Percentiles rank a stretch among this genome's conserved stretches.
phyloP scores from a whole-genome alignment of 2,797 vertebrate species.

The Coendou prehensilis region DNA sequence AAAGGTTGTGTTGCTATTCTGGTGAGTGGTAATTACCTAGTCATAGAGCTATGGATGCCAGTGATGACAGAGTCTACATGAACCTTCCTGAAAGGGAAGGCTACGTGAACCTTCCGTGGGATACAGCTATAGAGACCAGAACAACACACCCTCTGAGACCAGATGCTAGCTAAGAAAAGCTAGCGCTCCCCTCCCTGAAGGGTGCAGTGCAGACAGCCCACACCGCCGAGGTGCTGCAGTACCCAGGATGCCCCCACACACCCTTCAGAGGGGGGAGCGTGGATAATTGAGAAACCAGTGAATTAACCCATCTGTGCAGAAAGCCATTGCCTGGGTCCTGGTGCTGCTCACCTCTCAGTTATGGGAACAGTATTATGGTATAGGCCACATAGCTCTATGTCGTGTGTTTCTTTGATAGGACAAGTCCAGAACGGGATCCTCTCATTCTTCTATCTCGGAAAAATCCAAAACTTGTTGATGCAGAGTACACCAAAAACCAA shows the following conservation, averaged over 20 bases:
- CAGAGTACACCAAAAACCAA: conserved; percentile 99
- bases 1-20: conserved; percentile 31
- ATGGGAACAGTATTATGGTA: background rate
- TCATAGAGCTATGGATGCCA: background rate
- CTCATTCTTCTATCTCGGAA: conserved; percentile 97
- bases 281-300: background rate
- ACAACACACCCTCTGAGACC: conserved; percentile 31
- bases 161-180: conserved; percentile 4
- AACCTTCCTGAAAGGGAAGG: conserved; percentile 50
- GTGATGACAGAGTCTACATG: background rate
- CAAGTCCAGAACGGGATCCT: conserved; percentile 97
- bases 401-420: conserved; percentile 90
- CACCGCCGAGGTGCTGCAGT: background rate
- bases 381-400: background rate
- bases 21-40: conserved; percentile 1
- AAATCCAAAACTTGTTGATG: conserved; percentile 95
- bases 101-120: background rate
- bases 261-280: background rate
- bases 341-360: conserved; percentile 16
- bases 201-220: background rate
- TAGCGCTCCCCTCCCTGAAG: background rate
- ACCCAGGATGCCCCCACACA: background rate
- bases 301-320: background rate
- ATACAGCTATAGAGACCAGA: background rate
- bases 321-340: too few species aligned